Percentiles rank a stretch among this genome's conserved stretches.
phyloP scores from a whole-genome alignment of 2,113 vertebrate species.

The Fulica atra region DNA sequence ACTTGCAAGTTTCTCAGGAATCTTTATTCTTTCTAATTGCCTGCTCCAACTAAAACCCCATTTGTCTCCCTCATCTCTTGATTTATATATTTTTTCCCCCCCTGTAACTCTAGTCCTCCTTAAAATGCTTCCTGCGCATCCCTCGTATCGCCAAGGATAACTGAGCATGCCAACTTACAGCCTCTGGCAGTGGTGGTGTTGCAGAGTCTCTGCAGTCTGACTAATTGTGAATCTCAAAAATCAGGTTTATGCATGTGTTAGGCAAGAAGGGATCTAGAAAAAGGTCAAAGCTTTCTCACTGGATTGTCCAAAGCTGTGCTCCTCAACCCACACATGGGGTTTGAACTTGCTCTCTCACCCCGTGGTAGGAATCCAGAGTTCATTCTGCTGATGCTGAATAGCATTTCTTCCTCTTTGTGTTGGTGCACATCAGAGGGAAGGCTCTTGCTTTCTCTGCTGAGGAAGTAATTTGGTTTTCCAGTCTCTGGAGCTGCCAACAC shows the following conservation, averaged over 20 bases:
- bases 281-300: neutral
- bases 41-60: neutral
- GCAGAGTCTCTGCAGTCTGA: neutral
- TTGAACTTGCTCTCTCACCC: neutral
- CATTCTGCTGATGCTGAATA: neutral
- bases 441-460: neutral
- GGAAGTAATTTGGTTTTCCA: neutral
- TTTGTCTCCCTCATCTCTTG: neutral
- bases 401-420: neutral
- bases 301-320: neutral
- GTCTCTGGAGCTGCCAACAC: neutral
- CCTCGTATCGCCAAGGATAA: neutral
- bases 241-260: neutral
- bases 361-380: neutral
- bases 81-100: neutral
- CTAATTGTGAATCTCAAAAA: neutral
- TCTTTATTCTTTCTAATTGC: neutral
- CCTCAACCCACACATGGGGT: neutral
- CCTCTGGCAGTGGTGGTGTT: neutral
- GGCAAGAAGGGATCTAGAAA: neutral
- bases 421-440: neutral
- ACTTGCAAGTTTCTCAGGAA: neutral
- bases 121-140: neutral
- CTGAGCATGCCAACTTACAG: neutral
- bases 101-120: neutral